Conservation (phyloP, 2,113 vertebrate genomes). For the Hydrolagus affinis region DNA sequence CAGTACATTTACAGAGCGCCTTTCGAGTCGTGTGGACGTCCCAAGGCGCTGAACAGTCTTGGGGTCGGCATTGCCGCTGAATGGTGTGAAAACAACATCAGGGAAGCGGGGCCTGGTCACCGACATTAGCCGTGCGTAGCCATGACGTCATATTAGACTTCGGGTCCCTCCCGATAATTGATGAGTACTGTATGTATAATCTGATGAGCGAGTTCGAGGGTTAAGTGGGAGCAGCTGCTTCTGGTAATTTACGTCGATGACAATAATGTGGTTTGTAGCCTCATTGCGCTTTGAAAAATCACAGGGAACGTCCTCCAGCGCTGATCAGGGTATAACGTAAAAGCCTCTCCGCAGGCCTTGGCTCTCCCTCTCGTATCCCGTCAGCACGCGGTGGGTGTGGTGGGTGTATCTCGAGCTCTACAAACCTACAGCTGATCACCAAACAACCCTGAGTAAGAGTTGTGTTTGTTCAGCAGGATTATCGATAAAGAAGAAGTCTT, state of each 20-base stretch:
- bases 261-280: background rate
- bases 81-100: background rate
- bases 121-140: background rate
- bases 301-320: background rate
- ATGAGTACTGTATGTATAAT: background rate
- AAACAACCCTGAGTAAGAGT: no score
- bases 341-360: no score
- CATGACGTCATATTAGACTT: background rate
- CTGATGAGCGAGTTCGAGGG: background rate
- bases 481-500: no score
- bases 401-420: no score
- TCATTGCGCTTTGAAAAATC: slow-evolving; percentile 15
- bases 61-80: background rate
- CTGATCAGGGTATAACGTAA: slow-evolving; percentile 7
- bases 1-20: no score
- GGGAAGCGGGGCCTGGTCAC: background rate
- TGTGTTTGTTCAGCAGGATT: no score
- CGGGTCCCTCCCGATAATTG: background rate
- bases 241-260: slow-evolving; percentile 13
- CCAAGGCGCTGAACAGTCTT: no score
- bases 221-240: slow-evolving; percentile 19
- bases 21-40: no score
- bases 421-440: no score
- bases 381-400: no score
- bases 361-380: background rate